Conservation (phyloP, 2,888 invertebrate genomes). For the Microctonus brassicae region DNA sequence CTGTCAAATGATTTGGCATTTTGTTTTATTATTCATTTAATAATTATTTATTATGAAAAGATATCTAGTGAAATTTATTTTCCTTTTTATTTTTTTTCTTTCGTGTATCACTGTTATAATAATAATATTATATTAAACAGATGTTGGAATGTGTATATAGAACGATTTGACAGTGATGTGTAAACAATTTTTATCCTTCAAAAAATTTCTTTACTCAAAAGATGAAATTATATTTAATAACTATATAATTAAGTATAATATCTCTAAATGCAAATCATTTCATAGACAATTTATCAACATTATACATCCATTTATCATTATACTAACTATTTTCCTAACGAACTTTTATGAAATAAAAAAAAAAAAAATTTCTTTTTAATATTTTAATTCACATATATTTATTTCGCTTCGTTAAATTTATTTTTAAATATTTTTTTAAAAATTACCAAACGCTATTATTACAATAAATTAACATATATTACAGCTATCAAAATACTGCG, state of each 20-base stretch:
- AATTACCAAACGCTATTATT: not conserved
- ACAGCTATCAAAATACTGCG: not conserved
- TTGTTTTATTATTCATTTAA: not conserved
- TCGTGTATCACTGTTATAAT: not conserved
- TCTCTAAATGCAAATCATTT: not conserved
- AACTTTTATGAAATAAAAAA: not conserved
- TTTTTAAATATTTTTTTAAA: not conserved
- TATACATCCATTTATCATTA: slow-evolving; percentile 14
- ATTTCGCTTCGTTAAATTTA: not conserved
- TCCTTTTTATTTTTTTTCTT: not conserved
- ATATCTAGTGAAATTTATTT: not conserved
- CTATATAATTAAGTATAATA: not conserved
- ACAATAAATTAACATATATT: not conserved
- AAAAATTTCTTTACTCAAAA: not conserved
- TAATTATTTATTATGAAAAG: not conserved
- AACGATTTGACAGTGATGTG: slow-evolving; percentile 24
- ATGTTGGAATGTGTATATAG: not conserved
- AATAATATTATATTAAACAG: not conserved
- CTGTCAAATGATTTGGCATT: too few relatives aligned
- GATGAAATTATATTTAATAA: not conserved
- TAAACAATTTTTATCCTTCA: not conserved
- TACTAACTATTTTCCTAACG: not conserved
- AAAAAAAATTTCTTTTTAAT: not conserved
- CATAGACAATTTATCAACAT: slow-evolving; percentile 5
- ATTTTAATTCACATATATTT: not conserved